A percentile compares a stretch with the other conserved stretches of the same genome.
These are phyloP conservation scores for Gouania willdenowi DNA, from an alignment of 2,797 vertebrate species.

Conservation along the genomic window DNA sequence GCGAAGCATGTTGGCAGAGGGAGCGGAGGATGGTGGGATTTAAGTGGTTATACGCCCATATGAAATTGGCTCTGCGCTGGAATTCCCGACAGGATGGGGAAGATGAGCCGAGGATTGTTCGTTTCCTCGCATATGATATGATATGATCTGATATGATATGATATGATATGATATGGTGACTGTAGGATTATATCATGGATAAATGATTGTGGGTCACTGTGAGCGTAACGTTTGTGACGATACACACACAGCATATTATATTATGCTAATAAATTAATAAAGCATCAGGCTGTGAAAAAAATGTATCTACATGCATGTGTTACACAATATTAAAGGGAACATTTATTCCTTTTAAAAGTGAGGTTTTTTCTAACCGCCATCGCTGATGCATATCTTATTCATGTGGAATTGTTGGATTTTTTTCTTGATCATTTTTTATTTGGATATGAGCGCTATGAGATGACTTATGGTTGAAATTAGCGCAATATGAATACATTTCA, in stretches of 20 bases:
- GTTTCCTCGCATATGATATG: constrained; percentile 33
- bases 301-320: too few relatives aligned
- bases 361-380: too few relatives aligned
- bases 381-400: too few relatives aligned
- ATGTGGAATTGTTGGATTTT: neutral
- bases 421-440: too few relatives aligned
- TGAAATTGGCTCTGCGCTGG: constrained; percentile 21
- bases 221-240: constrained; percentile 17
- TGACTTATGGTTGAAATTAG: too few relatives aligned
- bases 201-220: constrained; percentile 29
- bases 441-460: too few relatives aligned
- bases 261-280: neutral
- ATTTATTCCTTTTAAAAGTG: too few relatives aligned
- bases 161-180: too few relatives aligned
- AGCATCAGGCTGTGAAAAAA: neutral
- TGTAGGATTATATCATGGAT: constrained; percentile 24
- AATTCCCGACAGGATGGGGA: constrained; percentile 47
- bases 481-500: too few relatives aligned
- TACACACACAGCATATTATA: neutral
- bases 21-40: constrained; percentile 34
- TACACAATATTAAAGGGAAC: too few relatives aligned
- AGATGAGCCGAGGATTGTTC: constrained; percentile 32
- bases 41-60: constrained; percentile 13
- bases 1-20: constrained; percentile 27
- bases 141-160: too few relatives aligned